Evolutionary conservation across 2,888 invertebrate genomes (phyloP).

Genomic region (Hyles lineata): DNA sequence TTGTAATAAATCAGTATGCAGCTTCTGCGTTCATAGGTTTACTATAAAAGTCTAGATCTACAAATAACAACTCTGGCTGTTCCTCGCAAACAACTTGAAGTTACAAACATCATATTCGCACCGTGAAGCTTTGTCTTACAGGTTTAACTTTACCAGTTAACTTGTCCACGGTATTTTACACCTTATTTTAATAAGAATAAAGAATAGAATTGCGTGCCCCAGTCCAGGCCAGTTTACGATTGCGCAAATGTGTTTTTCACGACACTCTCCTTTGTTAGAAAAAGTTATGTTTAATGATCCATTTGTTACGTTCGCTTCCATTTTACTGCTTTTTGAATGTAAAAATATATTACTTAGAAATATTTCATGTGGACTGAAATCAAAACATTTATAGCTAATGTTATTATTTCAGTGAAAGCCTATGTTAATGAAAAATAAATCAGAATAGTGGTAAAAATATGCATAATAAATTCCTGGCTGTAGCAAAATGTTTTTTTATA

Average conservation of each 20-base stretch:
- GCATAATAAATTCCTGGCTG: too few relatives aligned
- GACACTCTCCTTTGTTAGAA: constrained; percentile 56
- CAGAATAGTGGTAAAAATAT: too few relatives aligned
- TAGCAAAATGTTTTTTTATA: too few relatives aligned
- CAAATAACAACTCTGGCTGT: background rate
- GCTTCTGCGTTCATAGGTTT: too few relatives aligned
- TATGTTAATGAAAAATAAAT: too few relatives aligned
- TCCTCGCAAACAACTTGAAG: constrained; percentile 30
- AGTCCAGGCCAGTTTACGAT: constrained; percentile 61
- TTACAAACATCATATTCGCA: constrained; percentile 42
- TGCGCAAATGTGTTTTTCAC: constrained; percentile 70
- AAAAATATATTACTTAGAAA: constrained; percentile 17
- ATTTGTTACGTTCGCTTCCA: constrained; percentile 52
- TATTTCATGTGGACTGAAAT: background rate
- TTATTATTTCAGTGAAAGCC: background rate
- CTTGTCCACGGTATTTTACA: constrained; percentile 36
- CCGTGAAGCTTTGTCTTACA: constrained; percentile 59
- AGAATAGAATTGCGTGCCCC: constrained; percentile 40
- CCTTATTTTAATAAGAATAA: constrained; percentile 42
- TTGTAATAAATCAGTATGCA: too few relatives aligned
- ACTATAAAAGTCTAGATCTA: too few relatives aligned
- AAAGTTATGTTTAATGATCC: constrained; percentile 67
- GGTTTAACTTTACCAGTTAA: constrained; percentile 12
- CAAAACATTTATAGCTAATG: background rate
- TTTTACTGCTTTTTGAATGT: constrained; percentile 24